Percentiles rank a stretch among this genome's conserved stretches.
These are phyloP conservation scores for Isaurus tuberculatus DNA, from an alignment of 92 coral and sea anemone species.

Conservation along the genomic window DNA sequence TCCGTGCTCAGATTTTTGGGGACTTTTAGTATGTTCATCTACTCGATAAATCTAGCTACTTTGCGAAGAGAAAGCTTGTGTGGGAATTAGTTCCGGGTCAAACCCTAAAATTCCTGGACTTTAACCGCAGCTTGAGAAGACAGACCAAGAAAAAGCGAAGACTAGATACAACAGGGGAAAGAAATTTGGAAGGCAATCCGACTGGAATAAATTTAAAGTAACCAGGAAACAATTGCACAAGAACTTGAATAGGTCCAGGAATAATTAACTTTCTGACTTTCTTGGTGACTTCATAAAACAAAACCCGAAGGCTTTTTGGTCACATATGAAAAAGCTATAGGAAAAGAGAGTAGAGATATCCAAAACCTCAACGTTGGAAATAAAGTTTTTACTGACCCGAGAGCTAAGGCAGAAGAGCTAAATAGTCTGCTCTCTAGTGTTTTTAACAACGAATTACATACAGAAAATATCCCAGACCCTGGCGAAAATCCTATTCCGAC, in stretches of 20 bases:
- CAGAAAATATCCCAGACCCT: no score
- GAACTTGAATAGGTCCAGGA: neutral
- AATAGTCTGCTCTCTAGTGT: no score
- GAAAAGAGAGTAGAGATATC: neutral
- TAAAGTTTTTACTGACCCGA: no score
- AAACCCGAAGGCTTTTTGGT: constrained; percentile 8
- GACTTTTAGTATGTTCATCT: no score
- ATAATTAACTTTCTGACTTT: constrained; percentile 4
- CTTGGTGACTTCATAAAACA: neutral
- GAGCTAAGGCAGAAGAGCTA: no score
- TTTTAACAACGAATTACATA: no score
- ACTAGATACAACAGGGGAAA: neutral
- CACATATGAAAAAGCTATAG: neutral
- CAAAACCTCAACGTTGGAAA: constrained; percentile 14
- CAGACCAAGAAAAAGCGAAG: constrained; percentile 36
- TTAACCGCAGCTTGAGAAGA: constrained; percentile 37
- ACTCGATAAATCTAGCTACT: no score
- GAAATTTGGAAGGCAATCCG: neutral
- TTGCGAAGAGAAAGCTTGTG: no score
- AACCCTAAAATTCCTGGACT: no score
- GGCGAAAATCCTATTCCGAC: no score
- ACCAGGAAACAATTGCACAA: neutral
- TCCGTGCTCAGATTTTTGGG: no score
- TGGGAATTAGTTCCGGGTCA: no score
- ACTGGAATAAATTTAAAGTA: neutral